Conservation (phyloP, 2,113 vertebrate species). For the Istiophorus platypterus region DNA sequence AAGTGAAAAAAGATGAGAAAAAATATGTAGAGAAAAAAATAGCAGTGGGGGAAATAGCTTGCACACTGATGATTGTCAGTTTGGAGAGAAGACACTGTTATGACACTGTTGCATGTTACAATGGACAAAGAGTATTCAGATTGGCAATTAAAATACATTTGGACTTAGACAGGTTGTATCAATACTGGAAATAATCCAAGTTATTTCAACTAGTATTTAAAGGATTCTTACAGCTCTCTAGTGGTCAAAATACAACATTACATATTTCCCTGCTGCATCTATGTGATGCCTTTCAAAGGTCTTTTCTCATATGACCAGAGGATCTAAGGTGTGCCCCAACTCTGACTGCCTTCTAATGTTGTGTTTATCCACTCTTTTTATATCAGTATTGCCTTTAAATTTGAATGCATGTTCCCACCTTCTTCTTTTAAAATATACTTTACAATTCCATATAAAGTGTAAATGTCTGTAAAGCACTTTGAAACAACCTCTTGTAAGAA, state of each 20-base stretch:
- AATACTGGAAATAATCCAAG: not conserved
- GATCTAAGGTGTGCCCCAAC: not conserved
- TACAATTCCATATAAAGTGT: not conserved
- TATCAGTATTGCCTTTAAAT: not conserved
- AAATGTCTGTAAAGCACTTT: not conserved
- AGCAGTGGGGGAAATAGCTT: not conserved
- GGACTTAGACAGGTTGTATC: not conserved
- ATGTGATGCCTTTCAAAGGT: not conserved
- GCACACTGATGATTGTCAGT: not conserved
- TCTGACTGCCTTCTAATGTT: not conserved
- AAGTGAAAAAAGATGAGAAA: no score
- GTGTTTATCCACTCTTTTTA: not conserved
- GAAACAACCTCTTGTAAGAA: not conserved
- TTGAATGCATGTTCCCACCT: not conserved
- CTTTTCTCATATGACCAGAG: not conserved
- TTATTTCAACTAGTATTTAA: constrained; percentile 50
- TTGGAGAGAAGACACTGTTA: not conserved
- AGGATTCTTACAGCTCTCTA: constrained; percentile 87
- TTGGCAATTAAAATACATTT: not conserved
- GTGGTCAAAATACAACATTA: constrained; percentile 82
- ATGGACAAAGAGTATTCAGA: not conserved
- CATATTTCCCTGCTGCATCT: constrained; percentile 48
- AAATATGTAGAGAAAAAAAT: not conserved
- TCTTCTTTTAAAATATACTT: not conserved
- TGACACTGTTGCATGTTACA: not conserved